phyloP scores from a whole-genome alignment of 2,888 invertebrate species.

The Eupithecia inturbata region DNA sequence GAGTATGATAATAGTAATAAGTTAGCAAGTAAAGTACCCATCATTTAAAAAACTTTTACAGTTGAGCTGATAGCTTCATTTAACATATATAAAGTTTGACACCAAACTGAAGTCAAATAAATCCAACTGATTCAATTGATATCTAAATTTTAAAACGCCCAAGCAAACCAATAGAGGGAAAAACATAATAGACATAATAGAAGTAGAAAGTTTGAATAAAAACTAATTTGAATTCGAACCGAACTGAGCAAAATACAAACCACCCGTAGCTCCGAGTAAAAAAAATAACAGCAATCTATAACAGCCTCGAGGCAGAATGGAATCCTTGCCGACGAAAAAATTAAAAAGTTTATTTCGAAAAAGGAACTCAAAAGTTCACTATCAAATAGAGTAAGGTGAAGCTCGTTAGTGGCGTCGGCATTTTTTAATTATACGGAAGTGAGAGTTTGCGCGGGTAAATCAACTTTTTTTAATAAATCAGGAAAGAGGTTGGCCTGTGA shows the following conservation, averaged over 20 bases:
- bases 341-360: slow-evolving; percentile 48
- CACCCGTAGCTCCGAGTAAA: background rate
- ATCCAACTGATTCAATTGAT: background rate
- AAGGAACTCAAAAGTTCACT: slow-evolving; percentile 46
- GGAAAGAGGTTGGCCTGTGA: slow-evolving; percentile 36
- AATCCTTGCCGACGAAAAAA: slow-evolving; percentile 45
- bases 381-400: slow-evolving; percentile 61
- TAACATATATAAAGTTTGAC: background rate
- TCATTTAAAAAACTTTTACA: background rate
- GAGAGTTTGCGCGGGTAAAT: slow-evolving; percentile 50
- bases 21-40: no score
- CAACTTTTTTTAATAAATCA: slow-evolving; percentile 46
- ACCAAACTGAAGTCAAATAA: background rate
- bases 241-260: slow-evolving; percentile 7
- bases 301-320: slow-evolving; percentile 30
- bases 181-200: slow-evolving; percentile 15
- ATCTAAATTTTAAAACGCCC: background rate
- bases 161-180: background rate
- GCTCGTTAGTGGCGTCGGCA: slow-evolving; percentile 65
- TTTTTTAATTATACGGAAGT: slow-evolving; percentile 72
- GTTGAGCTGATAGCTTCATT: background rate
- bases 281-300: slow-evolving; percentile 40
- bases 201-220: slow-evolving; percentile 14
- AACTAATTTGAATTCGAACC: slow-evolving; percentile 16
- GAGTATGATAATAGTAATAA: no score